Evolutionary conservation across 2,797 vertebrate genomes (phyloP).

Genomic region (Graptemys geographica): DNA sequence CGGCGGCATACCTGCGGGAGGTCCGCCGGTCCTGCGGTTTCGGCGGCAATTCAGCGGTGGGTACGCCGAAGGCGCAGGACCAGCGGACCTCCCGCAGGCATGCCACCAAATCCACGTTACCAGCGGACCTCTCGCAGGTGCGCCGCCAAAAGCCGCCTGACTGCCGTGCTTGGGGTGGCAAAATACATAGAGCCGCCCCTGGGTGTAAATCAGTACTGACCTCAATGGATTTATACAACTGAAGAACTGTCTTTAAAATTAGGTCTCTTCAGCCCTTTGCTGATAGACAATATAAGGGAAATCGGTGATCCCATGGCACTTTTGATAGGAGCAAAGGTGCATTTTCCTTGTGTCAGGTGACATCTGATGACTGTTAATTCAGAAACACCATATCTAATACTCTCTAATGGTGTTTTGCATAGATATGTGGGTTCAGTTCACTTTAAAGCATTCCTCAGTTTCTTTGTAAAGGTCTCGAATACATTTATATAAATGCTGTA

Average conservation of each 20-base stretch:
- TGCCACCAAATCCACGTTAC: too few species aligned
- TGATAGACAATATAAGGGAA: rapidly evolving
- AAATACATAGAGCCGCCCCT: too few species aligned
- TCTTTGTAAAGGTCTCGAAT: slow-evolving; percentile 59
- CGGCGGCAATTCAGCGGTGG: too few species aligned
- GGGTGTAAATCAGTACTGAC: not conserved
- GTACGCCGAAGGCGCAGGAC: too few species aligned
- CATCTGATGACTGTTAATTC: not conserved
- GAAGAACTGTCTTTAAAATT: not conserved
- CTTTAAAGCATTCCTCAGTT: slow-evolving; percentile 54
- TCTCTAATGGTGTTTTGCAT: slow-evolving; percentile 18
- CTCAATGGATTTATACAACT: not conserved
- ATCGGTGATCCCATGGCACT: rapidly evolving
- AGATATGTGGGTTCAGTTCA: slow-evolving; percentile 26
- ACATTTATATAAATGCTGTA: slow-evolving; percentile 47
- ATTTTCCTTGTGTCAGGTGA: not conserved
- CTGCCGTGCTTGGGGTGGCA: too few species aligned
- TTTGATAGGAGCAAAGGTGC: rapidly evolving
- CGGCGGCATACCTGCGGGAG: too few species aligned
- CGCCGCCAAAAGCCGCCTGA: too few species aligned
- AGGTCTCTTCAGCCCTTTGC: not conserved
- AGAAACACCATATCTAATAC: not conserved
- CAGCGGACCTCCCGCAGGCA: too few species aligned
- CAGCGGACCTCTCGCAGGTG: too few species aligned
- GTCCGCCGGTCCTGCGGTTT: too few species aligned